Evolutionary conservation across 2,888 invertebrate species (phyloP), one percentile per base, ranked within the genome.

Genomic region (Agrochola circellaris): DNA sequence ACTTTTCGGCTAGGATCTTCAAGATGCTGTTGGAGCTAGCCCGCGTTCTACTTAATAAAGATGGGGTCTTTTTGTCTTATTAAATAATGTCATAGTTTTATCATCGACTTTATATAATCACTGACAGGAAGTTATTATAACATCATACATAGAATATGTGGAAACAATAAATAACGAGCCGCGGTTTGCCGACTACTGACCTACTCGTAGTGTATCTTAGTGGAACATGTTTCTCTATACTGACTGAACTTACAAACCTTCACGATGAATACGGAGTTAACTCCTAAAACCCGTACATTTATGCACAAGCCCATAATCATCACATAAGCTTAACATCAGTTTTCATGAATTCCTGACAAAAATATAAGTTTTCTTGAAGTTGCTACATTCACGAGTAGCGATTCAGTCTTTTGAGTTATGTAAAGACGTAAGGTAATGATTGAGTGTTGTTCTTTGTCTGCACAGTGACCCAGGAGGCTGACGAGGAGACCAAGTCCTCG

Each of bases 401-500:
- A 6, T 2, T 38, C 5, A 2, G 34, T 34, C 11, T 34, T 34
- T 34, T 68, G 11, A n/a, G 11, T 30, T 30, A 51, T 51, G 9
- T 26, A 26, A 72, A 38, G 26, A 51, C 20, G 34, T 42, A 26
- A 23, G 11, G 15, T 62, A 66, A 79, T 58, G 23, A 30, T 42
- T 69, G 20, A 80, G 0, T 80, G n/a, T 45, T 45, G 0, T 38
- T 82, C 15, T 64, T 38, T 70, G 54, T 65, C 15, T 83, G 54
- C 56, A 17, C 92, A 98, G 98, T 97, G 66, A 95, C 98, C 11
- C 97, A 98, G 91, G 98, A 98, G 71, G 96, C 97, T 64, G 98
- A 98, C 84, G 97, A 97, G 23, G 95, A 94, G 45, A 93, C 95
- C 4, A 97, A 97, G 73, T 92, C 92, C 17, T 91, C 93, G 75